Evolutionary conservation across 2,797 vertebrate genomes (phyloP).

Genomic region (Tympanoctomys barrerae): DNA sequence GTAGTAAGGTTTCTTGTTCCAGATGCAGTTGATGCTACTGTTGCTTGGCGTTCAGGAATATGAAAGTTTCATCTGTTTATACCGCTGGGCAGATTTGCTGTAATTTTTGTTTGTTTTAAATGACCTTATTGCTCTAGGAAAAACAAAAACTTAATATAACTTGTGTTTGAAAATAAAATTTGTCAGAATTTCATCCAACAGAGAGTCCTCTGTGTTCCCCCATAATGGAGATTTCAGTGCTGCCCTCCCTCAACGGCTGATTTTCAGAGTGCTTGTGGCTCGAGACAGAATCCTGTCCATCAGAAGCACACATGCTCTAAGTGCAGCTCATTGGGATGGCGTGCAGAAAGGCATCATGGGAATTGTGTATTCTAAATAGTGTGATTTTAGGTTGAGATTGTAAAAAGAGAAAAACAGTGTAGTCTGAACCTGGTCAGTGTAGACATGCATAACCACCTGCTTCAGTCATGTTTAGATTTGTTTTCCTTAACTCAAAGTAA

Average conservation of each 20-base stretch:
- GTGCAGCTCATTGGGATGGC: background rate
- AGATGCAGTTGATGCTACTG: background rate
- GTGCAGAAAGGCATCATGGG: background rate
- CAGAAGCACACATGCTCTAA: background rate
- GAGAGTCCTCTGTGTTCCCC: slow-evolving; percentile 12
- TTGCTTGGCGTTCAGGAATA: background rate
- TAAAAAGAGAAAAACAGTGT: slow-evolving; percentile 1
- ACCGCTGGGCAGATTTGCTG: background rate
- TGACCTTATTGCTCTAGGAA: slow-evolving; percentile 11
- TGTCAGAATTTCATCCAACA: slow-evolving; percentile 26
- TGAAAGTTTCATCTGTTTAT: slow-evolving; percentile 32
- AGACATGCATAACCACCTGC: background rate
- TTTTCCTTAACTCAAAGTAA: slow-evolving; percentile 22
- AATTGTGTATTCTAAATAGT: slow-evolving; percentile 43
- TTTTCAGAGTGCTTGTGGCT: background rate
- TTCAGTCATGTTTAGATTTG: slow-evolving; percentile 29
- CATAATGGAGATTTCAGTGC: background rate
- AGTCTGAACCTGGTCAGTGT: background rate
- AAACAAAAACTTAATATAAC: slow-evolving; percentile 37
- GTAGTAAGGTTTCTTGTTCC: background rate
- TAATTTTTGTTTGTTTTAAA: slow-evolving; percentile 52
- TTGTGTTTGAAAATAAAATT: slow-evolving; percentile 45
- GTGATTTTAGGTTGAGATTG: background rate
- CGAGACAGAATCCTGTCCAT: background rate
- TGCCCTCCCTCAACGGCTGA: background rate